Evolutionary conservation across 1,140 invertebrate species (phyloP), one percentile per base, ranked within the genome.

Genomic region (Zaprionus ghesquierei): DNA sequence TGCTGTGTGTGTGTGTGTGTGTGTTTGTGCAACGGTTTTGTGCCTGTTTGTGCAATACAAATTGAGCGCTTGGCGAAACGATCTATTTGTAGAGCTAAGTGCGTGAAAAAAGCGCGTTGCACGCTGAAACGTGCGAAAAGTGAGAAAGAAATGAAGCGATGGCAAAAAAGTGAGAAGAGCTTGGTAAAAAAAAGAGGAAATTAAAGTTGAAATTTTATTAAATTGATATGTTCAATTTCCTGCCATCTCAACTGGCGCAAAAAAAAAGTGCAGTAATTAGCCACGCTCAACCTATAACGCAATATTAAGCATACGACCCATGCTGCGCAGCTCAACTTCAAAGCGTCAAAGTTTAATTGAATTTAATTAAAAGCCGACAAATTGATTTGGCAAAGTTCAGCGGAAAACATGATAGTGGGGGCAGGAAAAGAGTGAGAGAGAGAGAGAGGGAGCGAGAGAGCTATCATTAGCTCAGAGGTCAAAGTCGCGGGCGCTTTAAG

Each of bases 311-410:
- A 64, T 66, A 65, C 46, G 35, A 2, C 18, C 3, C 18, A 46
- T 18, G 41, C 41, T 6, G 18, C 2, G 1, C 41, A 20, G 13
- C 41, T 50, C 22, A 58, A 31, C 49, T 61, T 59, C 33, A 78
- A 69, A 69, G 75, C 58, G 29, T 63, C 27, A 69, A 77, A 77
- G 75, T 77, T 82, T 77, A 87, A 89, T 87, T 89, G 84, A 89
- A 87, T 89, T 87, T 87, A 89, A 87, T 87, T 87, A 87, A 86
- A 89, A 89, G 72, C 82, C 58, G 78, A 82, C 76, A 87, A 87
- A 89, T 89, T 87, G 84, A 87, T 87, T 86, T 77, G 59, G 63
- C 53, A 72, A 72, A 69, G 59, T 69, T 78, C 78, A 56, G 22
- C 55, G 50, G 49, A 25, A 51, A 25, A 13, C 4, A 3, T 8